Percentiles rank a stretch among this genome's conserved stretches.
Conservation (phyloP, 2,113 vertebrate genomes). For the Otis tarda region DNA sequence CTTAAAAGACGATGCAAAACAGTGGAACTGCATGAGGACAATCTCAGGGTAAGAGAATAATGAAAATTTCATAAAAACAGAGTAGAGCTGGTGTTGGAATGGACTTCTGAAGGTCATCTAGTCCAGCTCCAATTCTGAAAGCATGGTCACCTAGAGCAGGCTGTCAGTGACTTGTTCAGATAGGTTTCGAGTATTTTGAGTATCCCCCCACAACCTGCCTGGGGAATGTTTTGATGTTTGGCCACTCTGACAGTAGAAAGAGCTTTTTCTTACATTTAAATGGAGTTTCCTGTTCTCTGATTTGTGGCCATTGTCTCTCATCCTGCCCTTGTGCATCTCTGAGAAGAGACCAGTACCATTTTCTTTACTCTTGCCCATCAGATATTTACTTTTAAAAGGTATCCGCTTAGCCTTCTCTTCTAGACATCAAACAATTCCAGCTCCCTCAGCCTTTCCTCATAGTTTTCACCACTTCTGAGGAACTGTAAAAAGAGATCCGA, state of each 20-base stretch:
- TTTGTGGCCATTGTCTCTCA: background rate
- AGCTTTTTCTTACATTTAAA: background rate
- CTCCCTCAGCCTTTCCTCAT: background rate
- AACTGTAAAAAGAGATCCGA: background rate
- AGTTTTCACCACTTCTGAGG: background rate
- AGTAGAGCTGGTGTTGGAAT: background rate
- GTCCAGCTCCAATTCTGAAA: background rate
- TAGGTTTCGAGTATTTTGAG: background rate
- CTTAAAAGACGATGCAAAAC: background rate
- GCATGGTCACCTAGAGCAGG: accelerated
- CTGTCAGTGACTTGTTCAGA: background rate
- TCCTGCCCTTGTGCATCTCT: background rate
- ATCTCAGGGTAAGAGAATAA: background rate
- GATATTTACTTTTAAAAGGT: background rate
- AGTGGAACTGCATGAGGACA: background rate
- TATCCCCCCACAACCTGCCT: background rate
- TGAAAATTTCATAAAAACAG: background rate
- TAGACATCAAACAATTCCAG: background rate
- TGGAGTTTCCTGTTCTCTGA: background rate
- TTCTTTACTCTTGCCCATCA: background rate
- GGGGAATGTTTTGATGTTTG: background rate
- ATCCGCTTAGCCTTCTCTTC: background rate
- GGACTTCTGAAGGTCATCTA: background rate
- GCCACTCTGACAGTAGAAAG: background rate
- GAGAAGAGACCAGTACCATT: background rate